These are phyloP conservation scores for Morpho helenor DNA, from an alignment of 2,888 invertebrate genomes.

Conservation along the genomic window DNA sequence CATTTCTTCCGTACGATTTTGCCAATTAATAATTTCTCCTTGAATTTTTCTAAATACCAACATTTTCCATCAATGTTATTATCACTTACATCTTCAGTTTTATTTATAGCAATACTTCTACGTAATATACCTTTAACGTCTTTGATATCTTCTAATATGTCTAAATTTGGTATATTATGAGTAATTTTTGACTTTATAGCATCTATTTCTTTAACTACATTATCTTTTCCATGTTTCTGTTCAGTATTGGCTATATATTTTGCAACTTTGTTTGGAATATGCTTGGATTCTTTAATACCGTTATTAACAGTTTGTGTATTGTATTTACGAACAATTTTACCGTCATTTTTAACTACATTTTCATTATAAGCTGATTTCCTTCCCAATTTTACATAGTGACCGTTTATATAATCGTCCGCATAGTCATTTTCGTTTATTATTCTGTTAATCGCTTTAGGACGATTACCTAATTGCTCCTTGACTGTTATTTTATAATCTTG, in stretches of 20 bases:
- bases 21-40: slow-evolving; percentile 8
- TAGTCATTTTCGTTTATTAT: neutral
- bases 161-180: neutral
- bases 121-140: slow-evolving; percentile 14
- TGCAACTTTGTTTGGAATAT: no score
- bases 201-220: no score
- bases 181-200: no score
- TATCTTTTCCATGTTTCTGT: no score
- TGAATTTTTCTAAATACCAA: slow-evolving; percentile 22
- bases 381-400: no score
- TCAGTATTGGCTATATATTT: no score
- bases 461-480: slow-evolving; percentile 12
- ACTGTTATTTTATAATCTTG: slow-evolving; percentile 21
- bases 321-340: no score
- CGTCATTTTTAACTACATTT: no score
- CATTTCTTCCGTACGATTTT: slow-evolving; percentile 25
- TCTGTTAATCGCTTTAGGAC: neutral
- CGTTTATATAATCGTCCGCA: neutral
- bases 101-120: neutral
- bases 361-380: no score
- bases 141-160: slow-evolving; percentile 12
- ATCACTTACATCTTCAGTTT: neutral
- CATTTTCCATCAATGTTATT: slow-evolving; percentile 9
- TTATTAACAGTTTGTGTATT: no score
- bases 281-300: no score